Base-by-base conservation (phyloP, 53 echinoderm and acorn worm species). In the Paelopatides confundens region DNA sequence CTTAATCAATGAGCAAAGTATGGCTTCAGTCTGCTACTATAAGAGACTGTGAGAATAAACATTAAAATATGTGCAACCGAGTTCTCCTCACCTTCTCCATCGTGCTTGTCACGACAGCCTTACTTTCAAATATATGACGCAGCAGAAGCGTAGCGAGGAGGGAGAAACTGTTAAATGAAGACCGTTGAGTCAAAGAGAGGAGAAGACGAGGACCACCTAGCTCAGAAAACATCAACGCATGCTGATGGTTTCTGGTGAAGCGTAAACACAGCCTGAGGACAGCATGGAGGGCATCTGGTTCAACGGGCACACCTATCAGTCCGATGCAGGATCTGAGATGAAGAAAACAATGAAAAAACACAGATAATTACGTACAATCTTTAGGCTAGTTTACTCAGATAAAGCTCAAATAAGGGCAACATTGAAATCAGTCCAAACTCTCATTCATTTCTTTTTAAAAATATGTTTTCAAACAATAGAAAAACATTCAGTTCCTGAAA, bases 261-360 rank as follows among this genome's bases (percentile, higher is more conserved):
- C 98, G 92, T 12, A 97, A 89, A 43, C 95, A 95, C 50, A 95
- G 66, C 48, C 98, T 86, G 79, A 97, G 87, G 21, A 97, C 98
- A 13, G 98, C 95, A 63, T 97, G 98, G 24, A 97, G 69, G 27
- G 95, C 93, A 85, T 97, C 98, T 3, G 98, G 95, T 64, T 97
- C 98, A 5, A 97, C 93, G 2, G 98, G 95, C 31, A 97, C 90
- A 65, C 98, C 95, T 27, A 97, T 95, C 66, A 97, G 87, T 21
- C 98, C 93, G 33, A 97, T 95, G 62, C 98, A 97, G 26, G 95
- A 90, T 58, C 96, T 96, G 71, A 0, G 32, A 68, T 38, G 46
- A 67, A 30, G 31, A 26, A 67, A 29, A 64, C 21, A 3, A 21
- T 17, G 68, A 43, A 43, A 43, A 43, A 43, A 43, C 43, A 43